Base-by-base conservation (phyloP, 1,140 invertebrate genomes). In the Streblospio benedicti region DNA sequence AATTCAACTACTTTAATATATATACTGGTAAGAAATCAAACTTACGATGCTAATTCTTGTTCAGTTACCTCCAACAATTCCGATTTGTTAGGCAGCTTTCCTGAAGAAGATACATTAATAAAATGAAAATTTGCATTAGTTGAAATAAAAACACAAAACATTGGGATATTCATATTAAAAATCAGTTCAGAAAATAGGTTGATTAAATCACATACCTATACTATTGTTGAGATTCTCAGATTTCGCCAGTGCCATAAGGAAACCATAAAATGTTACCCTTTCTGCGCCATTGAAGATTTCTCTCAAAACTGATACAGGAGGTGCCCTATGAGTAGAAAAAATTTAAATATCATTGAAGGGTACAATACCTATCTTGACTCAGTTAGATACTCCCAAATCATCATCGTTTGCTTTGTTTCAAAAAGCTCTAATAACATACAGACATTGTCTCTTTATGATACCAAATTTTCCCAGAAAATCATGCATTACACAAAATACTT, bases 241-340 rank as follows among this genome's bases (percentile, higher is more conserved):
- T 55, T 76, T 76, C 4, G 74, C 67, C 18, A 76, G 62, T 4
- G 69, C 65, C 68, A 76, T 74, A 2, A 76, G 66, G 60, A 76
- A 76, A 12, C 69, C 74, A 65, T 75, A 76, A 62, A 76, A 76
- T 16, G 75, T 75, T n/a, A 74, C 67, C 27, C 69, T 50, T 3
- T 68, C 65, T 35, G 67, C 64, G 52, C 67, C 65, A 32, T 70
- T 71, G 9, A 76, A 57, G 47, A 75, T 71, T 44, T 76, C 73
- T 45, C 73, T 71, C 44, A 76, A 57, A 14, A 60, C 59, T 33
- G 60, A 56, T 16, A 66, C 49, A 23, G 73, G 68, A 2, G 73
- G 73, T 18, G 67, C 70, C 47, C 75, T 76, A 28, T 12, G 63
- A 58, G 25, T 61, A 32, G 65, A 67, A 45, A 33, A 32, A 52